phyloP scores from a whole-genome alignment of 2,113 vertebrate species.

The Arenaria interpres region DNA sequence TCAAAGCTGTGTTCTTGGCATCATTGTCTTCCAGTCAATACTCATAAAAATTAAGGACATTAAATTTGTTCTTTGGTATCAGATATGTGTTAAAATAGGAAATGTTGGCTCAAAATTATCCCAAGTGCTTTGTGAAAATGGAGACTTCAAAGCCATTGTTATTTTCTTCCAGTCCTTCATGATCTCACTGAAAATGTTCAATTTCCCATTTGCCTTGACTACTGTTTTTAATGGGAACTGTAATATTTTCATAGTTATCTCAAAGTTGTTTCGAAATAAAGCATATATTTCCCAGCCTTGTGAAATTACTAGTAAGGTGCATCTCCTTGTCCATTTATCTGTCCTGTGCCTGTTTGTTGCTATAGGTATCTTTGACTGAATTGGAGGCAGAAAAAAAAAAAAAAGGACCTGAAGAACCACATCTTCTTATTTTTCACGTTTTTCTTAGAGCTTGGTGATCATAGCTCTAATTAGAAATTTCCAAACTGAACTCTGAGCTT shows the following conservation, averaged over 20 bases:
- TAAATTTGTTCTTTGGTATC: background rate
- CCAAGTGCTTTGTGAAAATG: background rate
- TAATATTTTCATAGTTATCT: background rate
- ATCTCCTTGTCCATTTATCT: background rate
- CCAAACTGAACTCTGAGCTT: background rate
- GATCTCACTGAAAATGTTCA: background rate
- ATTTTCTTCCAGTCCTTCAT: background rate
- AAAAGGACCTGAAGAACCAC: background rate
- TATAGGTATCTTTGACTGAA: background rate
- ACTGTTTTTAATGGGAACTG: background rate
- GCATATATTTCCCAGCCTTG: accelerated
- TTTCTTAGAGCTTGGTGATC: background rate
- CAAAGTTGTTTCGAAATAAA: background rate
- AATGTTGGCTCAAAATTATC: background rate
- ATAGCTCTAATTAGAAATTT: background rate
- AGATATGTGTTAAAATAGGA: background rate
- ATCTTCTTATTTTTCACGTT: background rate
- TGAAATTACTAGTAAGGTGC: background rate
- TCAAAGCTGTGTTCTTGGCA: background rate
- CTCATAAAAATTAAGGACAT: background rate
- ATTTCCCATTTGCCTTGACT: background rate
- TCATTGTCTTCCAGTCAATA: background rate
- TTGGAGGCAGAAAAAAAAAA: background rate
- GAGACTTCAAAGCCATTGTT: background rate
- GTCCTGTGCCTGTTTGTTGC: background rate